These are phyloP conservation scores for Taurulus bubalis DNA, from an alignment of 2,113 vertebrate genomes.

Conservation along the genomic window DNA sequence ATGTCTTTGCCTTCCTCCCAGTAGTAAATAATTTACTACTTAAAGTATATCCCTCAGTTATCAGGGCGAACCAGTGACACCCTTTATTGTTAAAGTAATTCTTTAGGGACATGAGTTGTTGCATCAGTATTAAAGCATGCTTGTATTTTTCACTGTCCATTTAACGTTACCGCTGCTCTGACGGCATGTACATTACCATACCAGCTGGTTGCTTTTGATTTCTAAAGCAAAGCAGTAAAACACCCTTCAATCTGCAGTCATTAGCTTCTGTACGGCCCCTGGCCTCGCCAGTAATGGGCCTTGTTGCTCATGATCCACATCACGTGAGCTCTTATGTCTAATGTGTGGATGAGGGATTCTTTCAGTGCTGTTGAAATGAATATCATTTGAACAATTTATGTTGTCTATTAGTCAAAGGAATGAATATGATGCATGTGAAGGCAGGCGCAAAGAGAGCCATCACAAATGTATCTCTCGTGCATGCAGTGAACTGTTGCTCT, in stretches of 20 bases:
- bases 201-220: constrained; percentile 64
- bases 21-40: constrained; percentile 7
- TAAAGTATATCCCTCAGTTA: constrained; percentile 3
- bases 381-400: constrained; percentile 70
- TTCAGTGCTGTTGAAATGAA: constrained; percentile 53
- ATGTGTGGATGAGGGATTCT: constrained; percentile 70
- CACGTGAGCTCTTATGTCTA: constrained; percentile 74
- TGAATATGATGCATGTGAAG: constrained; percentile 30
- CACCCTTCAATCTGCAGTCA: constrained; percentile 73
- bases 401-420: constrained; percentile 44
- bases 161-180: constrained; percentile 47
- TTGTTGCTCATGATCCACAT: constrained; percentile 73
- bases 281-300: constrained; percentile 70
- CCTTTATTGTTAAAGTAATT: constrained; percentile 34
- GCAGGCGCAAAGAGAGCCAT: constrained; percentile 19
- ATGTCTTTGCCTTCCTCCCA: background rate
- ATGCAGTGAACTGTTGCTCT: constrained; percentile 51
- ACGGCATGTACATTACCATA: constrained; percentile 58
- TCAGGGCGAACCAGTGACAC: constrained; percentile 19
- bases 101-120: constrained; percentile 45
- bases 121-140: constrained; percentile 33
- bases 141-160: constrained; percentile 67
- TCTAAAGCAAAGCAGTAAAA: constrained; percentile 74
- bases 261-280: constrained; percentile 66
- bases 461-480: constrained; percentile 26